Evolutionary conservation across 2,797 vertebrate species (phyloP), one percentile per base, ranked within the genome.

Genomic region (Pseudomugil tenellus): DNA sequence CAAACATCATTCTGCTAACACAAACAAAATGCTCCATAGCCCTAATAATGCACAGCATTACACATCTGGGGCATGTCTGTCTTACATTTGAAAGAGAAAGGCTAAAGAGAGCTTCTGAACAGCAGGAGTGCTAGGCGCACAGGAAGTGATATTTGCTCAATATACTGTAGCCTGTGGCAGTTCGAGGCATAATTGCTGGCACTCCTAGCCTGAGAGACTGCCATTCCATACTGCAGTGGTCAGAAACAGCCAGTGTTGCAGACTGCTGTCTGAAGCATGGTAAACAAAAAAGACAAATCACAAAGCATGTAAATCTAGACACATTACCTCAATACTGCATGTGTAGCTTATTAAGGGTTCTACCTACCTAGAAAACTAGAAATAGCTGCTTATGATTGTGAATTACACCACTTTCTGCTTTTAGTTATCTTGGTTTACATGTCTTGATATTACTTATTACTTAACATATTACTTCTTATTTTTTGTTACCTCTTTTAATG

Each of bases 71-170:
- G 74, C 34, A 3, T 52, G 67, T 67, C 56, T 77, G 71, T 63
- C 55, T 80, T 43, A 64, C 59, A 63, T 85, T 79, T 70, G 66
- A 67, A 63, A 49, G 58, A 70, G 66, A 70, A 83, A 82, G 81
- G 59, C 64, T 80, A 82, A 63, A 68, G 58, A 70, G 77, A 80
- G 72, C 63, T 48, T 52, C 75, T 56, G 72, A 80, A 74, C 57
- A 55, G 85, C 78, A 73, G 54, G 53, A 81, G 76, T 77, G 77
- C 72, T 52, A 23, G 64, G 69, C 69, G 60, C 75, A 75, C 70
- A 89, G 82, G 85, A 90, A 91, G 88, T 76, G 70, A 78, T 75
- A 88, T 91, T 80, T 84, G 81, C 81, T 90, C 84, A 74, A 76
- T 88, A 88, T 85, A 86, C 70, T 81, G 72, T 78, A 81, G 88